A percentile compares a stretch with the other conserved stretches of the same genome.
Evolutionary conservation across 2,888 invertebrate genomes (phyloP).

Genomic region (Dinocampus coccinellae): DNA sequence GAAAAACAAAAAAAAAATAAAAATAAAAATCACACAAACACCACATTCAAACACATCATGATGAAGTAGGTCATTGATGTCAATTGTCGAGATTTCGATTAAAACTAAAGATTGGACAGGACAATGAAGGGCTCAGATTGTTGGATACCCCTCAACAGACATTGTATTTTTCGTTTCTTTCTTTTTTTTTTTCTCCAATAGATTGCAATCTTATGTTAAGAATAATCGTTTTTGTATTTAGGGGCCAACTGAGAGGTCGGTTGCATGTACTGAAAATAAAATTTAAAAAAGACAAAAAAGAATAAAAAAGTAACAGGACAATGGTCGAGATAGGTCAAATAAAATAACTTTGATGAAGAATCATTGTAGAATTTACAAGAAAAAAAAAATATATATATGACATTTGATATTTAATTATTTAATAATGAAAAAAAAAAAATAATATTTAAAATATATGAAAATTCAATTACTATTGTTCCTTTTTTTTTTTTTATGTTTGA

Average conservation of each 20-base stretch:
- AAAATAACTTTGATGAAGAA: neutral
- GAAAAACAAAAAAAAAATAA: too few relatives aligned
- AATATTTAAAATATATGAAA: neutral
- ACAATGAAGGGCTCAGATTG: slow-evolving; percentile 30
- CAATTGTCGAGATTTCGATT: slow-evolving; percentile 16
- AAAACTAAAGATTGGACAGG: slow-evolving; percentile 15
- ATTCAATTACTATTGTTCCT: neutral
- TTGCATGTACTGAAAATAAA: neutral
- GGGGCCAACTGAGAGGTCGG: neutral
- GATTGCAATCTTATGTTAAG: slow-evolving; percentile 14
- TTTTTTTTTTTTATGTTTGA: neutral
- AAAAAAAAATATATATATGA: neutral
- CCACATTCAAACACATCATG: neutral
- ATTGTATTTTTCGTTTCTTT: slow-evolving; percentile 23
- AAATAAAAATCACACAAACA: neutral
- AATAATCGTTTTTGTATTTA: slow-evolving; percentile 12
- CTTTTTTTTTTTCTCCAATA: slow-evolving; percentile 16
- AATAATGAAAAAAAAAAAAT: neutral
- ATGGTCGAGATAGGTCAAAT: neutral
- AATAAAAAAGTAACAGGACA: neutral
- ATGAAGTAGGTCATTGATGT: slow-evolving; percentile 26
- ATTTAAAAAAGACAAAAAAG: too few relatives aligned
- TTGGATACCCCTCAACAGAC: slow-evolving; percentile 23
- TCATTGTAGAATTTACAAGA: neutral
- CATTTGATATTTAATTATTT: neutral